Percentiles rank a stretch among this genome's conserved stretches.
phyloP scores from a whole-genome alignment of 2,888 invertebrate genomes.

The Hydriomena furcata region DNA sequence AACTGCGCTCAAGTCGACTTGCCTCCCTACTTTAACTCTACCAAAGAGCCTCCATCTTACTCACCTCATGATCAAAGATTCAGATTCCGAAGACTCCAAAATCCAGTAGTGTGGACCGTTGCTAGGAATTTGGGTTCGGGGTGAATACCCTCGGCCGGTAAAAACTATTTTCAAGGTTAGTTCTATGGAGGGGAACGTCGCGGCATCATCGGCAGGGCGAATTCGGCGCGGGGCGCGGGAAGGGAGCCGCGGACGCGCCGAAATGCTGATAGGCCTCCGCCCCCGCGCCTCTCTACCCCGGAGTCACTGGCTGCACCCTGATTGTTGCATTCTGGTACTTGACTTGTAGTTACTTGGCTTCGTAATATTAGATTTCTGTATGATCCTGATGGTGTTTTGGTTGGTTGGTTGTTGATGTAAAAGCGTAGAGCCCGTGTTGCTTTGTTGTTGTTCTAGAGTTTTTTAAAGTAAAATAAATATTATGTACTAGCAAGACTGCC shows the following conservation, averaged over 20 bases:
- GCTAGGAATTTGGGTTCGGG: constrained; percentile 80
- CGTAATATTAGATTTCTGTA: constrained; percentile 9
- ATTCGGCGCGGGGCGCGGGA: constrained; percentile 60
- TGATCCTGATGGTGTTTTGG: not conserved
- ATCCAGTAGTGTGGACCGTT: constrained; percentile 64
- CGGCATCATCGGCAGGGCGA: constrained; percentile 74
- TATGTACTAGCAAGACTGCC: too few species aligned
- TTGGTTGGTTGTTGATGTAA: too few species aligned
- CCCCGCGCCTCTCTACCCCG: constrained; percentile 43
- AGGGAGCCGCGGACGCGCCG: constrained; percentile 73
- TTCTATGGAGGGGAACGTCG: constrained; percentile 75
- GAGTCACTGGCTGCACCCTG: constrained; percentile 52
- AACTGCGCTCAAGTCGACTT: too few species aligned
- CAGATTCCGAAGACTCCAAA: not conserved
- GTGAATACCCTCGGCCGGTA: constrained; percentile 83
- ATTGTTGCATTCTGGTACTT: constrained; percentile 37
- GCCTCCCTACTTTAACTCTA: too few species aligned
- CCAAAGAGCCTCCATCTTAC: too few species aligned
- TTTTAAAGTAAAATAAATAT: too few species aligned
- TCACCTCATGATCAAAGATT: too few species aligned
- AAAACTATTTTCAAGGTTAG: constrained; percentile 84
- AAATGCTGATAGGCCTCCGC: constrained; percentile 76
- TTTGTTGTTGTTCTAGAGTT: too few species aligned
- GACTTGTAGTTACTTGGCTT: constrained; percentile 22
- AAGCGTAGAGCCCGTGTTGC: too few species aligned